Evolutionary conservation across 2,113 vertebrate species (phyloP).

Genomic region (Muscicapa adusta): DNA sequence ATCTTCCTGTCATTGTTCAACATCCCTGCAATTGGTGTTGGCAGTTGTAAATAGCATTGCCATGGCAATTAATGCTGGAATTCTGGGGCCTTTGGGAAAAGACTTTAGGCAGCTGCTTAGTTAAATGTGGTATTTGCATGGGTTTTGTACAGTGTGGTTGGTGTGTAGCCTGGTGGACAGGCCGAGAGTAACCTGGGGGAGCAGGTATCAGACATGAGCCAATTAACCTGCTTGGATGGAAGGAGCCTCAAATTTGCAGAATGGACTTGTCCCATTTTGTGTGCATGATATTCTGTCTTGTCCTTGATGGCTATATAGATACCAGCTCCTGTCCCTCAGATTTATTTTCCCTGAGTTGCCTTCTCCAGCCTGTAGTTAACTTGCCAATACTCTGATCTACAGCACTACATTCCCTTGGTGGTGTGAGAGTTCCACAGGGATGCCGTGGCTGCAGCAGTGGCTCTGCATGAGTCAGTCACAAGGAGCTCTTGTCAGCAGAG

Average conservation of each 20-base stretch:
- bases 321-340: background rate
- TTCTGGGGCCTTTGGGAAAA: constrained; percentile 19
- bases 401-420: background rate
- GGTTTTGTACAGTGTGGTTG: background rate
- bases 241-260: background rate
- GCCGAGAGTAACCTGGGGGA: background rate
- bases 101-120: background rate
- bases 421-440: background rate
- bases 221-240: background rate
- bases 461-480: background rate
- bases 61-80: constrained; percentile 30
- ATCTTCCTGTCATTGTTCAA: background rate
- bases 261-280: background rate
- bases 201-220: background rate
- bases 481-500: background rate
- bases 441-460: background rate
- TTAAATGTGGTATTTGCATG: background rate
- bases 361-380: background rate
- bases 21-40: background rate
- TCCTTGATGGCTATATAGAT: background rate
- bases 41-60: background rate
- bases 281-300: background rate
- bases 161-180: background rate
- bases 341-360: background rate
- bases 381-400: background rate